These are phyloP conservation scores for Drosophila busckii DNA, from an alignment of 1,140 invertebrate species.

Conservation along the genomic window DNA sequence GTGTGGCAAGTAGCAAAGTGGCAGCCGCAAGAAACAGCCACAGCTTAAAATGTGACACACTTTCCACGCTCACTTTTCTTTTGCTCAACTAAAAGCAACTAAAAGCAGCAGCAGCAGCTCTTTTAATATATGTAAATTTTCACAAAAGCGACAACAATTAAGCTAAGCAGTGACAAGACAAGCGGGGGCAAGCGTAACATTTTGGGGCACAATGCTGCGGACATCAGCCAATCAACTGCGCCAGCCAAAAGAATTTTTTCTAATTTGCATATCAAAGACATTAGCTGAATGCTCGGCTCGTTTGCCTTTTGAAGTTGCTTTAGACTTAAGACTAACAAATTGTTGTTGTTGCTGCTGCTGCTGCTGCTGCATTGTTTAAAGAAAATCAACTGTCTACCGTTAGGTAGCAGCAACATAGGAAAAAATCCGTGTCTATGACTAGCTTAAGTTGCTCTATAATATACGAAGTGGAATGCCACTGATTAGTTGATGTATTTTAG, in stretches of 20 bases:
- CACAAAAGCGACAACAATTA: conserved; percentile 51
- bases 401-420: conserved; percentile 20
- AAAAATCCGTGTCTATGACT: conserved; percentile 8
- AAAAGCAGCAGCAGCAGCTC: conserved; percentile 16
- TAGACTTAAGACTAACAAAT: conserved; percentile 63
- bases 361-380: conserved; percentile 51
- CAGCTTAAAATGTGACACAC: conserved; percentile 28
- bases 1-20: too few species aligned
- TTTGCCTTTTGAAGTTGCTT: conserved; percentile 57
- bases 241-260: conserved; percentile 41
- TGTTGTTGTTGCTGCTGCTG: conserved; percentile 36
- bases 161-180: conserved; percentile 25
- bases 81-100: too few species aligned
- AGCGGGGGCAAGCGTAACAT: conserved; percentile 3
- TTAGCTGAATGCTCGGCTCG: conserved; percentile 56
- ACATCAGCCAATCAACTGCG: conserved; percentile 49
- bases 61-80: conserved; percentile 66
- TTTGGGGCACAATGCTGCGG: conserved; percentile 8
- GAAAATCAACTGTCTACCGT: conserved; percentile 57
- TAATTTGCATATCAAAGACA: conserved; percentile 71
- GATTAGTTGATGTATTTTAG: too few species aligned
- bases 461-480: too few species aligned
- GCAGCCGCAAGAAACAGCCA: conserved; percentile 35
- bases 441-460: neutral
- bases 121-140: conserved; percentile 63